These are phyloP conservation scores for Cryptoleucopteryx plumbea DNA, from an alignment of 2,113 vertebrate species.

Conservation along the genomic window DNA sequence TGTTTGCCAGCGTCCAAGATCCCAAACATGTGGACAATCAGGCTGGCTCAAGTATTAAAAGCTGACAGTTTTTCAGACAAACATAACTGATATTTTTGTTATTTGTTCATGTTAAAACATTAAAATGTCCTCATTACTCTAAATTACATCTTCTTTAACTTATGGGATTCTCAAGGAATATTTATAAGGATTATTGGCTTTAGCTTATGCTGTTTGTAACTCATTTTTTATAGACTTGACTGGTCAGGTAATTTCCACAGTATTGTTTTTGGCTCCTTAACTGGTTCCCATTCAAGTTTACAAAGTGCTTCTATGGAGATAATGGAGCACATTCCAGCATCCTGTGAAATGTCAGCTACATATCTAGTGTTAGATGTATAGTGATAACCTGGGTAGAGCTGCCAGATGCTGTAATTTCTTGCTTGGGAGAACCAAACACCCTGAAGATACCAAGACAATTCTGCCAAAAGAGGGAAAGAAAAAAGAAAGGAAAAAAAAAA, in stretches of 20 bases:
- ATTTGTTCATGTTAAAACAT: not conserved
- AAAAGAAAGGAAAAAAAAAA: not conserved
- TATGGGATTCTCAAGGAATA: not conserved
- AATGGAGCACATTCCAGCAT: slow-evolving; percentile 1
- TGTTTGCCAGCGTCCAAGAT: not conserved
- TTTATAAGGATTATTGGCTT: not conserved
- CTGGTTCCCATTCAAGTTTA: not conserved
- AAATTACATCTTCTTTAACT: not conserved
- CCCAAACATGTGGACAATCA: not conserved
- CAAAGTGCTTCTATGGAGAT: not conserved
- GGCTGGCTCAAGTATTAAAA: not conserved
- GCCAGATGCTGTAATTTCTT: not conserved
- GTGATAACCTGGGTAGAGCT: not conserved
- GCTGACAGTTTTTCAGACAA: not conserved
- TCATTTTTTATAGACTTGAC: slow-evolving; percentile 18
- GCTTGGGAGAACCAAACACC: not conserved
- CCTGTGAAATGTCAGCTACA: not conserved
- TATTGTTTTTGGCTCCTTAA: slow-evolving; percentile 19
- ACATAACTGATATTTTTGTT: not conserved
- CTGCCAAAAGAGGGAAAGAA: not conserved
- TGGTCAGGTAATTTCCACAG: slow-evolving; percentile 35
- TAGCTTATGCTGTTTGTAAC: not conserved
- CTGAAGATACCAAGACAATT: not conserved
- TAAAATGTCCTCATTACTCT: not conserved
- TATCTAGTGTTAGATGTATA: not conserved